These are phyloP conservation scores for Cyanistes caeruleus DNA, from an alignment of 2,113 vertebrate species.

Conservation along the genomic window DNA sequence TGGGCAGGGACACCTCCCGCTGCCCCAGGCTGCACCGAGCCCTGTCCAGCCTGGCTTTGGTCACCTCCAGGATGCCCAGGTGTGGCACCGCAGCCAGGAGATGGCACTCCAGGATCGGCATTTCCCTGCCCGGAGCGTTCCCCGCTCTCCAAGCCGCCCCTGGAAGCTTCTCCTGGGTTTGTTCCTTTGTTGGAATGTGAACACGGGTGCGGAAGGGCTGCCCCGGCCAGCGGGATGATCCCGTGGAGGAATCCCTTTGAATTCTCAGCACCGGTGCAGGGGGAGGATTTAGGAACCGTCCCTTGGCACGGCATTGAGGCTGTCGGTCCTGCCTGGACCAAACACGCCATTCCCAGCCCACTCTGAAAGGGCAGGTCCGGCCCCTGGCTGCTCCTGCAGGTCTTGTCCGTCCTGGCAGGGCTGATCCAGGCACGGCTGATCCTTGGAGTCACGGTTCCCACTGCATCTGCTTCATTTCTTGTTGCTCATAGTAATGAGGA, in stretches of 20 bases:
- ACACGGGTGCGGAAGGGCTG: background rate
- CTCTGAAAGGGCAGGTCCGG: background rate
- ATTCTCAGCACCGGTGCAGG: background rate
- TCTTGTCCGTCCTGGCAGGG: background rate
- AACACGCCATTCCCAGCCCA: accelerated
- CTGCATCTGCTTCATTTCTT: background rate
- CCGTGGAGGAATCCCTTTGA: background rate
- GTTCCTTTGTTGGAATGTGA: accelerated
- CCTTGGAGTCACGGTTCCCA: accelerated
- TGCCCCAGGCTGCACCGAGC: accelerated
- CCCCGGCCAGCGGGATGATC: background rate
- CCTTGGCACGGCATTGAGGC: background rate
- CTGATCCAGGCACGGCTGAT: background rate
- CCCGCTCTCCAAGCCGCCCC: accelerated
- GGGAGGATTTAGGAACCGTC: background rate
- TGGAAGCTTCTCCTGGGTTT: background rate
- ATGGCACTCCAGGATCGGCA: background rate
- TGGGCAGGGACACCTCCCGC: background rate
- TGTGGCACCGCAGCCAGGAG: background rate
- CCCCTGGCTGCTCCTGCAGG: background rate
- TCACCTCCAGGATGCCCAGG: accelerated
- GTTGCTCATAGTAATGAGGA: background rate
- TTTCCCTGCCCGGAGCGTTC: accelerated
- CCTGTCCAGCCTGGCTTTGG: accelerated
- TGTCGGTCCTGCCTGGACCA: background rate